Base-by-base conservation (phyloP, 2,113 vertebrate genomes). In the Coptodon bakossiorum region DNA sequence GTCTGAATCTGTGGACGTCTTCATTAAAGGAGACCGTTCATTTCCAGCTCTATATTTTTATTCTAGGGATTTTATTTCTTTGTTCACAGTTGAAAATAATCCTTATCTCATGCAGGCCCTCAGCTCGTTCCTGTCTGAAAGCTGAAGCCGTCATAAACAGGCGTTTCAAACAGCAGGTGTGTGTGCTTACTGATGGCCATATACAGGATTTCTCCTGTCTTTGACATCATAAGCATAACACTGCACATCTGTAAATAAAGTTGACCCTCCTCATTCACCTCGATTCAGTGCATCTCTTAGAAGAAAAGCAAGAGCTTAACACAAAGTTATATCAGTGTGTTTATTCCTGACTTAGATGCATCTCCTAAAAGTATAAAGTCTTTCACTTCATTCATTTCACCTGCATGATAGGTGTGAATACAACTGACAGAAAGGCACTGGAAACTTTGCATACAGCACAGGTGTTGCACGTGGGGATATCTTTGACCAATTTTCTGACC, bases 331-430 rank as follows among this genome's bases (percentile, higher is more conserved):
- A 6, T 73, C 22, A 27, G 22, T 27, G 38, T 73, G 11, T 27
- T 27, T 8, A 45, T 45, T 45, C 68, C 38, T 45, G 38, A 27
- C 12, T 22, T 27, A 0, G 40, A 27, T 45, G 38, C 38, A 27
- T 45, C 5, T 27, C 38, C 22, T 45, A 45, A 45, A 16, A 45
- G 36, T 40, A 40, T 24, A 71, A 43, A 0, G 5, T 5, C 8
- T 73, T 73, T 27, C 38, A 16, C 61, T 68, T 40, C 63, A 68
- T 68, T 68, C n/a, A 0, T 71, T 24, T 19, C 0, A 40, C 3
- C 63, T 43, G 1, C 36, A 71, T 22, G 36, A 71, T 0, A 9
- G 63, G 12, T 40, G n/a, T 40, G 36, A 71, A 0, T 43, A 43
- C 14, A 14, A 71, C n/a, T 24, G n/a, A 14, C 7, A 40, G 36